Evolutionary conservation across 2,113 vertebrate species (phyloP).

Genomic region (Hydrolagus affinis): DNA sequence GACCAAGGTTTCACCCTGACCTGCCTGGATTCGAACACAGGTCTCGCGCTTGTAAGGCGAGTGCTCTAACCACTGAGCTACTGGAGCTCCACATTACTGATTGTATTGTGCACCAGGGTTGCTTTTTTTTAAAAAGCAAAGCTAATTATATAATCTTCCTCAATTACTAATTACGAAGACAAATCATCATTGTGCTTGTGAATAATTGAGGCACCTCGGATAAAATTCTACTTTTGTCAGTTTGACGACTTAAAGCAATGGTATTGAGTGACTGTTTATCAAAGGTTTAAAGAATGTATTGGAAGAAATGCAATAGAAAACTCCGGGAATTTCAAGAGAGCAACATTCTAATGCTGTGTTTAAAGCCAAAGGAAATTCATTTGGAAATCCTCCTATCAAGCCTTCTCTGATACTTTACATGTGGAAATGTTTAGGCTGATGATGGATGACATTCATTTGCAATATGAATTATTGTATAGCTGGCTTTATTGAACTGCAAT

Average conservation of each 20-base stretch:
- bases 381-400: background rate
- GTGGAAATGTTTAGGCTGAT: constrained; percentile 7
- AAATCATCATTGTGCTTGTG: constrained; percentile 26
- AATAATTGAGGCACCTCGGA: constrained; percentile 11
- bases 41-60: too few relatives aligned
- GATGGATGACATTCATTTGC: constrained; percentile 18
- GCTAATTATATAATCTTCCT: constrained; percentile 23
- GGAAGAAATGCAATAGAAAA: background rate
- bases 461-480: constrained; percentile 28
- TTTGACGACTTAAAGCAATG: background rate
- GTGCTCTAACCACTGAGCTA: too few relatives aligned
- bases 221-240: constrained; percentile 9
- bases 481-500: constrained; percentile 21
- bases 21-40: too few relatives aligned
- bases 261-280: background rate
- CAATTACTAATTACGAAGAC: constrained; percentile 23
- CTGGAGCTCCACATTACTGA: too few relatives aligned
- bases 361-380: background rate
- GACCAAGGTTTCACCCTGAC: too few relatives aligned
- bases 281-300: constrained; percentile 8
- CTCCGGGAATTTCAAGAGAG: background rate
- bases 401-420: background rate
- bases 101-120: constrained; percentile 10
- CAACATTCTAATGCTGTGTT: background rate
- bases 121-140: constrained; percentile 7